These are phyloP conservation scores for Lordiphosa mommai DNA, from an alignment of 1,140 invertebrate species.

Conservation along the genomic window DNA sequence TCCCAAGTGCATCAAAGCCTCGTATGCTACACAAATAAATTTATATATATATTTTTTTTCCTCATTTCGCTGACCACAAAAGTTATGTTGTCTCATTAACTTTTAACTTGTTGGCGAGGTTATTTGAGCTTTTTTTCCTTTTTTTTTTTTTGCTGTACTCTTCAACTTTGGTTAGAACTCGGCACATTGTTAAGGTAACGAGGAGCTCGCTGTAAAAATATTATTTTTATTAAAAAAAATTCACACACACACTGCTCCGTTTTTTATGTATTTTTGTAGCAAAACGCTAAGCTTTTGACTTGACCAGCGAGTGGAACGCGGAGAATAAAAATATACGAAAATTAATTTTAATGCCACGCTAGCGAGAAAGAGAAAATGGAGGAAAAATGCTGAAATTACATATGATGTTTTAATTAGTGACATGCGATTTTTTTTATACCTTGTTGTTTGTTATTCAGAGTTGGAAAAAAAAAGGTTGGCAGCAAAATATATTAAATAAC, in stretches of 20 bases:
- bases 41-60: conserved; percentile 20
- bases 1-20: conserved; percentile 19
- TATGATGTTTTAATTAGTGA: conserved; percentile 73
- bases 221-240: conserved; percentile 56
- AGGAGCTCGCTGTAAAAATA: conserved; percentile 56
- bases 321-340: conserved; percentile 65
- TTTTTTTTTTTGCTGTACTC: conserved; percentile 25
- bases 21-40: neutral
- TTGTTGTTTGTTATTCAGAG: neutral
- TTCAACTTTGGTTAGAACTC: conserved; percentile 52
- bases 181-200: conserved; percentile 75
- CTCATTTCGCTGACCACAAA: conserved; percentile 70
- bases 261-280: conserved; percentile 14
- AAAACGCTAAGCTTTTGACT: conserved; percentile 60
- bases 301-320: conserved; percentile 54
- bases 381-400: conserved; percentile 67
- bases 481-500: neutral
- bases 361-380: conserved; percentile 6
- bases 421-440: conserved; percentile 4
- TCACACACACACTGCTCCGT: neutral
- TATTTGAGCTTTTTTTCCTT: conserved; percentile 58
- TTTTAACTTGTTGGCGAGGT: conserved; percentile 72
- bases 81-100: conserved; percentile 79
- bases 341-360: conserved; percentile 64
- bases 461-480: too few species aligned